Evolutionary conservation across 2,113 vertebrate species (phyloP).

Genomic region (Calidris pygmaea): DNA sequence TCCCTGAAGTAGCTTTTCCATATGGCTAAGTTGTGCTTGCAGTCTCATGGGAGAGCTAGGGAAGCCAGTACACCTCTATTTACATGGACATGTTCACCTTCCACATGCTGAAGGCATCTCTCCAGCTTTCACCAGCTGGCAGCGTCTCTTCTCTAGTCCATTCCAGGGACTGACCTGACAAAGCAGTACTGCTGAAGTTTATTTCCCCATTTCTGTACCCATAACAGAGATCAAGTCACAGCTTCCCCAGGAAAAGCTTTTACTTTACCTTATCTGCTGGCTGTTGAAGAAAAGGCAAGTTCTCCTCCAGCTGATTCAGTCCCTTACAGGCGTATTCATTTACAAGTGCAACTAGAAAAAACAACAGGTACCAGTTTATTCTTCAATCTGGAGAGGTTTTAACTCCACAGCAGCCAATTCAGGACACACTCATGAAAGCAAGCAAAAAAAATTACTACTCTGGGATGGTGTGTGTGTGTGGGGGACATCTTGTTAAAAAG

Average conservation of each 20-base stretch:
- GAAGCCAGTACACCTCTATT: neutral
- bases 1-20: neutral
- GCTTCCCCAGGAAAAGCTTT: neutral
- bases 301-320: slow-evolving; percentile 88
- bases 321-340: slow-evolving; percentile 87
- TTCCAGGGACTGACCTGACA: neutral
- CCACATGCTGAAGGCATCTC: neutral
- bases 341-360: slow-evolving; percentile 80
- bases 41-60: neutral
- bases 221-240: neutral
- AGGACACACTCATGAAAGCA: neutral
- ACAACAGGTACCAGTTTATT: neutral
- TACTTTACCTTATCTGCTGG: slow-evolving; percentile 86
- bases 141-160: neutral
- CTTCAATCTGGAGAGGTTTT: neutral
- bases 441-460: neutral
- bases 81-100: fast-evolving
- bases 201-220: neutral
- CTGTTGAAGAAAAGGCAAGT: slow-evolving; percentile 87
- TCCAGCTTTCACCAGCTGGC: neutral
- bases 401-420: neutral
- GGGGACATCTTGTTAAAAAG: neutral
- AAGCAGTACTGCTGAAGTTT: neutral
- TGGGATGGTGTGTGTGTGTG: neutral
- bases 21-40: neutral